Evolutionary conservation across 2,888 invertebrate genomes (phyloP).

Genomic region (Stramonita haemastoma): DNA sequence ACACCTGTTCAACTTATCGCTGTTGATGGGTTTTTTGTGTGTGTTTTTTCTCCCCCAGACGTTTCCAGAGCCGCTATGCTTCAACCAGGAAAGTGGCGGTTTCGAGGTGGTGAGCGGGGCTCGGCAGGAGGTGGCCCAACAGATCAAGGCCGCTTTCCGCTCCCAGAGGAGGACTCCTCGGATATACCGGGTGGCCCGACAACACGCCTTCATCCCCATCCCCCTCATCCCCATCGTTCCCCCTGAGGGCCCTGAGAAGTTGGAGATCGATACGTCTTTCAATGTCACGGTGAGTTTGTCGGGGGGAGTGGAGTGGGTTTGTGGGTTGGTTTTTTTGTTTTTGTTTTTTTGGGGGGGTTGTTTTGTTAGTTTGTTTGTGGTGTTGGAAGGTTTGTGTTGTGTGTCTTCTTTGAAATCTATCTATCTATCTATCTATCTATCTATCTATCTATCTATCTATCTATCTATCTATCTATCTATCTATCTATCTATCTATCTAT

Average conservation of each 20-base stretch:
- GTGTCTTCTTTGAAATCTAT: too few relatives aligned
- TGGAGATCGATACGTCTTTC: slow-evolving; percentile 73
- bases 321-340: too few relatives aligned
- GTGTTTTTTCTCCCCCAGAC: too few relatives aligned
- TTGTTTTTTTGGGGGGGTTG: too few relatives aligned
- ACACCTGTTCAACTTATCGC: too few relatives aligned
- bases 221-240: slow-evolving; percentile 72
- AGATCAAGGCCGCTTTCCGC: slow-evolving; percentile 74
- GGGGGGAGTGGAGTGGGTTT: background rate
- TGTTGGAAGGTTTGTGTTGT: background rate
- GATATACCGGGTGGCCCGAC: slow-evolving; percentile 68
- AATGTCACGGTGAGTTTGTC: slow-evolving; percentile 70
- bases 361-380: too few relatives aligned
- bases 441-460: too few relatives aligned
- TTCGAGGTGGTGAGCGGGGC: slow-evolving; percentile 74
- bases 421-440: too few relatives aligned
- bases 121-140: slow-evolving; percentile 68
- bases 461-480: too few relatives aligned
- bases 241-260: slow-evolving; percentile 56
- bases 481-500: too few relatives aligned
- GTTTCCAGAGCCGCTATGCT: slow-evolving; percentile 74
- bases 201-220: slow-evolving; percentile 71
- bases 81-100: slow-evolving; percentile 74
- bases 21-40: too few relatives aligned
- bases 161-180: slow-evolving; percentile 62